phyloP scores from a whole-genome alignment of 1,140 invertebrate genomes.

The Drosophila pseudoananassae region DNA sequence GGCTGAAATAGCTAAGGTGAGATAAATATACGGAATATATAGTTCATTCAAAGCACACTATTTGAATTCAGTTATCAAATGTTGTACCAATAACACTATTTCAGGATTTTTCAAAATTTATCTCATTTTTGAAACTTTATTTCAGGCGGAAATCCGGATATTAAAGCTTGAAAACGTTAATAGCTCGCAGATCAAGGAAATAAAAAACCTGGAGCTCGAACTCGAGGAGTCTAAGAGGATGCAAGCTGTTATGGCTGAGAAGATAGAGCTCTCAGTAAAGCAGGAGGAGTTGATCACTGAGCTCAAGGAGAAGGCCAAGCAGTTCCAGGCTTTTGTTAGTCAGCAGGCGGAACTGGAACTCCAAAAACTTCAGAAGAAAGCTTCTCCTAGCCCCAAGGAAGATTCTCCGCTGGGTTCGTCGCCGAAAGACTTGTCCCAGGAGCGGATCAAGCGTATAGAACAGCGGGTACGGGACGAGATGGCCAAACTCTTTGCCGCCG shows the following conservation, averaged over 20 bases:
- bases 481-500: constrained; percentile 86
- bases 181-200: constrained; percentile 59
- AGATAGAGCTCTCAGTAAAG: constrained; percentile 75
- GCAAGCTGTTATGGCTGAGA: constrained; percentile 49
- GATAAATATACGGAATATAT: not conserved
- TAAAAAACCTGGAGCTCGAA: constrained; percentile 47
- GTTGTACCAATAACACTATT: not conserved
- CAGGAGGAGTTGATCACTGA: constrained; percentile 85
- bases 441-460: constrained; percentile 64
- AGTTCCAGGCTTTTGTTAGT: constrained; percentile 85
- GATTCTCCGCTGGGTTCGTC: constrained; percentile 6
- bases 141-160: constrained; percentile 74
- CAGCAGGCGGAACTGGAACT: constrained; percentile 21
- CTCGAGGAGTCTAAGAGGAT: constrained; percentile 51
- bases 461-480: constrained; percentile 86
- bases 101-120: not conserved
- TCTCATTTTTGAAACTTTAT: not conserved
- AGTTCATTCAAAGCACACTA: not conserved
- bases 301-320: constrained; percentile 85
- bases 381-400: constrained; percentile 6
- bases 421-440: constrained; percentile 42
- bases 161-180: constrained; percentile 69
- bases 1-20: constrained; percentile 74
- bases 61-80: not conserved
- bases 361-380: constrained; percentile 12